These are phyloP conservation scores for Rallus crepitans DNA, from an alignment of 2,797 vertebrate species.

Conservation along the genomic window DNA sequence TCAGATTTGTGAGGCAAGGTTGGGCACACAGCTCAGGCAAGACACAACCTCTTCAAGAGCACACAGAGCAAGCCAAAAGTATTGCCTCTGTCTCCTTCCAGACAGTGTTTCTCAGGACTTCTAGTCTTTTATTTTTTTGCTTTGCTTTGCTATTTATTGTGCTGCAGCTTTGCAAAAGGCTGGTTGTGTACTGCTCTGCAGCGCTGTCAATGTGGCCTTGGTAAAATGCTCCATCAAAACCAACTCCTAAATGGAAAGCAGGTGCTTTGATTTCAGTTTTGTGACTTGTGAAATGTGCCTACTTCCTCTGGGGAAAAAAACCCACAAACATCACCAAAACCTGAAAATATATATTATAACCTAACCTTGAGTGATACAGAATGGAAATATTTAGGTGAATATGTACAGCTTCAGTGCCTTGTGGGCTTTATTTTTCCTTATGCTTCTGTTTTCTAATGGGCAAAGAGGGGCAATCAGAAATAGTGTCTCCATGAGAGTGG, in stretches of 20 bases:
- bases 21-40: not conserved
- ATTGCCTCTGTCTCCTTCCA: not conserved
- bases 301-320: accelerated
- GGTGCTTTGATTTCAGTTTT: not conserved
- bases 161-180: not conserved
- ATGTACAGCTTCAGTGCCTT: not conserved
- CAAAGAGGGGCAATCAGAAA: not conserved
- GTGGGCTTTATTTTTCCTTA: not conserved
- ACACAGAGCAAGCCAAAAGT: not conserved
- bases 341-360: not conserved
- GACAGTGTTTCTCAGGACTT: not conserved
- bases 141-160: not conserved
- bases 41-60: not conserved
- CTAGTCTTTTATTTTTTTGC: too few relatives aligned
- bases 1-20: not conserved
- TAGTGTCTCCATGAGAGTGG: not conserved
- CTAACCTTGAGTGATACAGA: not conserved
- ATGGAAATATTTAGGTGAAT: not conserved
- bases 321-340: too few relatives aligned
- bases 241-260: accelerated
- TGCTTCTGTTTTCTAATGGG: not conserved
- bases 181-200: accelerated
- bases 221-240: not conserved
- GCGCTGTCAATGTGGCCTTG: not conserved
- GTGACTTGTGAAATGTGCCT: not conserved